Evolutionary conservation across 2,888 invertebrate genomes (phyloP).

Genomic region (Mythimna impura): DNA sequence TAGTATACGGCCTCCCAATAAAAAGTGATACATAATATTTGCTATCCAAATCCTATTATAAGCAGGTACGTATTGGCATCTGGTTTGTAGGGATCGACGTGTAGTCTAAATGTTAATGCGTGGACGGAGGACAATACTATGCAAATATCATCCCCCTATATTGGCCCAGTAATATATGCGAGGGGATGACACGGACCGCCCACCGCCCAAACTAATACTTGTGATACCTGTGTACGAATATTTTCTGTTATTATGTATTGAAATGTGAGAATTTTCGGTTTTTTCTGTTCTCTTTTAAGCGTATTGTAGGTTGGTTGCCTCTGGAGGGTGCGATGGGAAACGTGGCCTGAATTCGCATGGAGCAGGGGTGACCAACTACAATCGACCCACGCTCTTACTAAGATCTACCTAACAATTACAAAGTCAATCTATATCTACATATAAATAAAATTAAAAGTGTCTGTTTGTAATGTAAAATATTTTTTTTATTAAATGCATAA

Average conservation of each 20-base stretch:
- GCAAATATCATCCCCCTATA: conserved; percentile 80
- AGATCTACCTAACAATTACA: no score
- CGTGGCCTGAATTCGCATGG: conserved; percentile 47
- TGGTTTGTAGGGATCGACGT: conserved; percentile 68
- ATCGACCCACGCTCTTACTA: no score
- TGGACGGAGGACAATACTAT: conserved; percentile 82
- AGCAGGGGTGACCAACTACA: background rate
- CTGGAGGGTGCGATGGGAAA: conserved; percentile 29
- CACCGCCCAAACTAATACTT: conserved; percentile 57
- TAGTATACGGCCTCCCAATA: conserved; percentile 6
- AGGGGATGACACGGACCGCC: conserved; percentile 71
- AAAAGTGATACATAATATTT: conserved; percentile 44
- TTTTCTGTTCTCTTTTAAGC: background rate
- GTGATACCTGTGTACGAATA: conserved; percentile 59
- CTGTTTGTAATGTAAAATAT: no score
- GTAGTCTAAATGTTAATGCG: conserved; percentile 85
- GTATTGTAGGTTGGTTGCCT: background rate
- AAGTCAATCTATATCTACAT: no score
- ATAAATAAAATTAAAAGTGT: no score
- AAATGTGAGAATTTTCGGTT: conserved; percentile 30
- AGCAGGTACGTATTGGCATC: conserved; percentile 68
- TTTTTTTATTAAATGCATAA: no score
- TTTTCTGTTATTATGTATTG: conserved; percentile 46
- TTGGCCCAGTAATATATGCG: conserved; percentile 82
- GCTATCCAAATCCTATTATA: conserved; percentile 60